Percentiles rank a stretch among this genome's conserved stretches.
Evolutionary conservation across 2,888 invertebrate genomes (phyloP).

Genomic region (Xylophagus ater): DNA sequence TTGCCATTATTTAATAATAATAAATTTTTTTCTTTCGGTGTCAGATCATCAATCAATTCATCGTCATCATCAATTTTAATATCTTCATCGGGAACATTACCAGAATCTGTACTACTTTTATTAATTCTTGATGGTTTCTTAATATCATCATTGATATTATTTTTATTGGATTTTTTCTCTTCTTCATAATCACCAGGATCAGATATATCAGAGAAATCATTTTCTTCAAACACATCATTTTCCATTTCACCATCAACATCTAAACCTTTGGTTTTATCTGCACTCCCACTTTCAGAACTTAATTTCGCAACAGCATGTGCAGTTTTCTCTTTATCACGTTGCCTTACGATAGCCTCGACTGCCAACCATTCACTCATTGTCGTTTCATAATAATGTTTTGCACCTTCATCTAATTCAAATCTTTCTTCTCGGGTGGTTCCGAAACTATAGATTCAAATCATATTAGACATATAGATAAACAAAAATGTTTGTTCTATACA

Average conservation of each 20-base stretch:
- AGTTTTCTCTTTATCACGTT: constrained; percentile 69
- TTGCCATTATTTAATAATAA: too few relatives aligned
- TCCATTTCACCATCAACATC: constrained; percentile 47
- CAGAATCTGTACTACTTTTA: constrained; percentile 38
- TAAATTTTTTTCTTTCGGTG: constrained; percentile 13
- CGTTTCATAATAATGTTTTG: constrained; percentile 70
- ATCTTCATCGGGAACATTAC: constrained; percentile 37
- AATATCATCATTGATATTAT: constrained; percentile 19
- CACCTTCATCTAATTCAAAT: constrained; percentile 51
- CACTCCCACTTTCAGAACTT: constrained; percentile 59
- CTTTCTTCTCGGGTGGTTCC: constrained; percentile 58
- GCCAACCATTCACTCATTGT: constrained; percentile 94
- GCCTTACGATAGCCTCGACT: constrained; percentile 82
- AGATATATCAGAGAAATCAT: constrained; percentile 44
- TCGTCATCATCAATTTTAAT: constrained; percentile 31
- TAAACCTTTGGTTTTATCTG: constrained; percentile 45
- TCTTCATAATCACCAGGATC: constrained; percentile 39
- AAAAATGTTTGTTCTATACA: constrained; percentile 2
- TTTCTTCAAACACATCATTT: constrained; percentile 43
- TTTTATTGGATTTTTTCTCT: constrained; percentile 21
- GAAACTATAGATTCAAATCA: constrained; percentile 40
- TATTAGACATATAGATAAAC: constrained; percentile 6
- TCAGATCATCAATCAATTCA: constrained; percentile 7
- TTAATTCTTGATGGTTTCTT: constrained; percentile 32
- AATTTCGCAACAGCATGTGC: constrained; percentile 76